phyloP scores from a whole-genome alignment of 2,113 vertebrate genomes.

The Rhegmatorhina hoffmannsi region DNA sequence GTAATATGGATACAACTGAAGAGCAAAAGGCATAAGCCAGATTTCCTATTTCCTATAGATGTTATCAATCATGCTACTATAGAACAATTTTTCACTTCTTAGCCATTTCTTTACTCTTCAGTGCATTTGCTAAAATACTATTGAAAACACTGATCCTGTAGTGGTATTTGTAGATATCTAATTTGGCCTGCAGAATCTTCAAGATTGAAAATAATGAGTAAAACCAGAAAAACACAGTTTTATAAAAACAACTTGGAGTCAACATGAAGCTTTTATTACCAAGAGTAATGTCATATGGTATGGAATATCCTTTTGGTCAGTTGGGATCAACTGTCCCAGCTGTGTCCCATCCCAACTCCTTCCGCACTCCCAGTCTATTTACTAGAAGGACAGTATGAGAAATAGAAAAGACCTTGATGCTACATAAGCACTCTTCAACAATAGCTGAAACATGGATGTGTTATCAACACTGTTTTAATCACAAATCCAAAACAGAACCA shows the following conservation, averaged over 20 bases:
- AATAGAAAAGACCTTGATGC: background rate
- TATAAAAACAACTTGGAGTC: background rate
- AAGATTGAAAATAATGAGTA: background rate
- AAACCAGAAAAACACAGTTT: background rate
- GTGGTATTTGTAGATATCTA: background rate
- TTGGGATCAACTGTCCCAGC: background rate
- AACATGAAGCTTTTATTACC: background rate
- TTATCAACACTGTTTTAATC: background rate
- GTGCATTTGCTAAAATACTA: slow-evolving; percentile 10
- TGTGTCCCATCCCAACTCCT: background rate
- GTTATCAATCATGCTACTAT: background rate
- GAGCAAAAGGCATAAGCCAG: background rate
- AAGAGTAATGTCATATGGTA: background rate
- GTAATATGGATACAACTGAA: background rate
- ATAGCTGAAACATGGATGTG: background rate
- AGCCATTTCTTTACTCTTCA: background rate
- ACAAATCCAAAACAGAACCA: background rate
- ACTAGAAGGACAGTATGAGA: background rate
- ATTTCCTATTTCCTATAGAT: background rate
- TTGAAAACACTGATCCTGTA: background rate
- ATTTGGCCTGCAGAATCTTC: background rate
- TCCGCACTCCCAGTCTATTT: background rate
- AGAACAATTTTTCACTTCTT: background rate
- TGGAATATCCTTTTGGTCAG: background rate
- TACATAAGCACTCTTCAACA: background rate